phyloP scores from a whole-genome alignment of 2,888 invertebrate genomes.

The Ophraella communa region DNA sequence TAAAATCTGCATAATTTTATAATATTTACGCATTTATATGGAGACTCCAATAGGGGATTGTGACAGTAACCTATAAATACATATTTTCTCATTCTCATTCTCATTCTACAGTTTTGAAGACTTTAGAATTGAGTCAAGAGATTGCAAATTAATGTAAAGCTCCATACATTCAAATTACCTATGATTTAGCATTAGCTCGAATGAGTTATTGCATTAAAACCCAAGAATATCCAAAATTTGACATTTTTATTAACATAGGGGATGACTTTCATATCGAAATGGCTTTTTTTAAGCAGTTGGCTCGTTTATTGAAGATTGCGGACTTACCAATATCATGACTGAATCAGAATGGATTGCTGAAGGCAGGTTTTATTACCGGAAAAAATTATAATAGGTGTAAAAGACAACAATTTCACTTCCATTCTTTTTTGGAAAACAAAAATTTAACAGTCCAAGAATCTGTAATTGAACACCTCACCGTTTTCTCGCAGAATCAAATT shows the following conservation, averaged over 20 bases:
- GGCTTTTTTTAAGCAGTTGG: conserved; percentile 2
- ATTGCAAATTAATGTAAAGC: neutral
- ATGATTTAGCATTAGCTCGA: neutral
- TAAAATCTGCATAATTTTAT: too few species aligned
- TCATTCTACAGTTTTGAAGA: neutral
- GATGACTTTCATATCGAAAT: neutral
- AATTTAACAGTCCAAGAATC: conserved; percentile 10
- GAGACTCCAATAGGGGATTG: neutral
- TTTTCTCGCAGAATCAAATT: conserved; percentile 5
- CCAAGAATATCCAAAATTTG: neutral
- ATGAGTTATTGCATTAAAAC: neutral
- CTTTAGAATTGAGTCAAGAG: neutral
- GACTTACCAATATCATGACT: conserved; percentile 18
- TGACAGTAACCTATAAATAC: neutral
- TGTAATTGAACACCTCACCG: conserved; percentile 2
- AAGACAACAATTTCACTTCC: conserved; percentile 40
- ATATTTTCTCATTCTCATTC: too few species aligned
- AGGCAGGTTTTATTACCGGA: conserved; percentile 40
- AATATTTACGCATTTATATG: neutral
- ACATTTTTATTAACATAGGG: conserved; percentile 1
- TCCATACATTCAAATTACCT: neutral
- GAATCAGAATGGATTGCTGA: conserved; percentile 36
- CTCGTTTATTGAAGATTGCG: neutral
- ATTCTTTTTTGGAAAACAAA: conserved; percentile 22
- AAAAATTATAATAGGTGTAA: conserved; percentile 43